phyloP scores from a whole-genome alignment of 2,113 vertebrate genomes.

The Echinops telfairi region DNA sequence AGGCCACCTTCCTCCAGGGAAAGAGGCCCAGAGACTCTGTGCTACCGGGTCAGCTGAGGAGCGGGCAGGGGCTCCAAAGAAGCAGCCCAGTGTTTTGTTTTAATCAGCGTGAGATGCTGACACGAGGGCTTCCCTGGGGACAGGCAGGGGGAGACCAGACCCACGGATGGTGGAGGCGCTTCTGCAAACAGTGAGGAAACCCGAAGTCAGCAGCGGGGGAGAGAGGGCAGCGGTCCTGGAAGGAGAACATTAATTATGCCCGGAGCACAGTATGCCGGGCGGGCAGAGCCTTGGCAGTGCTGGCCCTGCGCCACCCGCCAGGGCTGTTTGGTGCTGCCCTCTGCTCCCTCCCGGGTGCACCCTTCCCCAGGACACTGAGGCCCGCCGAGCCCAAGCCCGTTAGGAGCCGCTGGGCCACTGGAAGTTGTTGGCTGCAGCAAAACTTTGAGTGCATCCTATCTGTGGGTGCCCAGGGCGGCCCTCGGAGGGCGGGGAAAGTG shows the following conservation, averaged over 20 bases:
- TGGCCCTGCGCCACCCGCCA: constrained; percentile 67
- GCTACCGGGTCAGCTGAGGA: constrained; percentile 30
- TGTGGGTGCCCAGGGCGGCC: constrained; percentile 80
- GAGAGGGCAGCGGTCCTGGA: constrained; percentile 78
- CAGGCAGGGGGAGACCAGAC: constrained; percentile 78
- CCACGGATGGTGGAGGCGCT: constrained; percentile 82
- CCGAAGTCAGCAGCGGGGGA: constrained; percentile 86
- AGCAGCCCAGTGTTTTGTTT: constrained; percentile 88
- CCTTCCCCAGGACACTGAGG: not conserved
- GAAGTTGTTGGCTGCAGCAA: constrained; percentile 68
- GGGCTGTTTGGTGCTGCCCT: constrained; percentile 58
- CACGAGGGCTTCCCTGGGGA: constrained; percentile 80
- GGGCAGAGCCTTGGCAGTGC: constrained; percentile 71
- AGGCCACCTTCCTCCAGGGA: not conserved
- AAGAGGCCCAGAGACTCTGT: not conserved
- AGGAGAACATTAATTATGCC: constrained; percentile 82
- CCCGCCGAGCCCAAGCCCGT: not conserved
- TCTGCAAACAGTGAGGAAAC: constrained; percentile 88
- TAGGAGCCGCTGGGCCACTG: not conserved
- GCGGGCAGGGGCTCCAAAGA: constrained; percentile 51
- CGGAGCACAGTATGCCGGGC: constrained; percentile 73
- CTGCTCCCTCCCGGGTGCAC: constrained; percentile 25
- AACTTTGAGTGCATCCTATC: constrained; percentile 80
- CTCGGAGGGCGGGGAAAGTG: constrained; percentile 82
- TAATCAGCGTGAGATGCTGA: constrained; percentile 90